Evolutionary conservation across 1,140 invertebrate genomes (phyloP), one percentile per base, ranked within the genome.

Genomic region (Papilio polyxenes): DNA sequence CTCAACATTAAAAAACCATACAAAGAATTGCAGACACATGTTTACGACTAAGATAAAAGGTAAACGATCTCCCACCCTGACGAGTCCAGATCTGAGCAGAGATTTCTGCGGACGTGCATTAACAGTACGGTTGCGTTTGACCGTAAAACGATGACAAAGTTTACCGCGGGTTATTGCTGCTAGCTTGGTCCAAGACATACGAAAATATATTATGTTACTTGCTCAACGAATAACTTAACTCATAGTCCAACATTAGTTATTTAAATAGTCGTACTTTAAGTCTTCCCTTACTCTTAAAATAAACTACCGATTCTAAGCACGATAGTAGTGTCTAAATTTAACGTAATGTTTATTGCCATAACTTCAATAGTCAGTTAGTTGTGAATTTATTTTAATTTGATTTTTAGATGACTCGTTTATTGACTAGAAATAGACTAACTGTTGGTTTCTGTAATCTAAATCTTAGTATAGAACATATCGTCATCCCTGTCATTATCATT

Each of bases 141-240:
- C 82, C 81, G 82, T 84, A 86, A 84, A 86, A 86, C 82, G 82
- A 86, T 84, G 85, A 86, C 82, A 84, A 81, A 83, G 59, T 81
- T 84, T 80, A 77, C 65, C 79, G 81, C 81, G 80, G 56, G 59
- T 81, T 56, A 56, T 75, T 31, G 15, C 62, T 23, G 48, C 48
- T 40, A 48, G 81, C 0, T 10, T 84, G 83, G 83, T 65, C 11
- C 78, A 84, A 84, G 79, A 3, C n/a, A 65, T 48, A 65, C 69
- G 56, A 62, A 59, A 65, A 3, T 44, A 7, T n/a, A 44, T 31
- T 20, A 44, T 44, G 40, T 6, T 6, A 17, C 17, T 56, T 59
- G 9, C 0, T n/a, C n/a, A 7, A n/a, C 2, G 17, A 1, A n/a
- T n/a, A 59, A 59, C n/a, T 59, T n/a, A 9, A 59, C 17, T 59